Evolutionary conservation across 2,888 invertebrate species (phyloP), one percentile per base, ranked within the genome.

Genomic region (Polia nebulosa): DNA sequence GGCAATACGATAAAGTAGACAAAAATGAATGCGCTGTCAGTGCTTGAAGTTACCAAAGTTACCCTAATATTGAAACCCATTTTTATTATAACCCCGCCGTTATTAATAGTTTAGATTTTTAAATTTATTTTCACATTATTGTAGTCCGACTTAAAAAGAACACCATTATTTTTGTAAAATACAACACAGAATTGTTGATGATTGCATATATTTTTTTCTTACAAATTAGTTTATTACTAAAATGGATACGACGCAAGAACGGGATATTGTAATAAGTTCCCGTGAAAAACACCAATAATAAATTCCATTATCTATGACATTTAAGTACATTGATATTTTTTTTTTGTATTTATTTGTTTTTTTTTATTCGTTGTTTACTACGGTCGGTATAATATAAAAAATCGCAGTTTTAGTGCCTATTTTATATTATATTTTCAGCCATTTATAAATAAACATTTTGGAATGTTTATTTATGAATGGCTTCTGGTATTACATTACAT

Each of bases 341-440:
- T 93, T 94, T 94, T 93, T 91, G 88, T 92, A 86, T 94, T 92
- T 94, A 89, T 93, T 84, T 90, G 78, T 88, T 89, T 93, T 86
- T 81, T 92, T 93, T 92, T 93, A 91, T 89, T 95, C 95, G 95
- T 95, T 95, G 95, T 95, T 90, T 81, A 90, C 94, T 94, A 95
- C 94, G 80, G 72, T 49, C 94, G 80, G 72, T 49, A 87, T 87
- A 90, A 90, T 90, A 90, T 83, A 91, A 88, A 91, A 76, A 85
- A 89, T 29, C 89, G 88, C 84, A 81, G 61, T 81, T 73, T 56
- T 53, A 32, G 53, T 75, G 86, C 85, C 88, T 85, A 86, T 83
- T 87, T 88, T 85, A 87, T 89, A 88, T 89, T 87, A 87, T 78
- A 76, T 74, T 69, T 62, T 78, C 82, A 76, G 86, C 86, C 91